Conservation (phyloP, 2,113 vertebrate species). For the Capra hircus region DNA sequence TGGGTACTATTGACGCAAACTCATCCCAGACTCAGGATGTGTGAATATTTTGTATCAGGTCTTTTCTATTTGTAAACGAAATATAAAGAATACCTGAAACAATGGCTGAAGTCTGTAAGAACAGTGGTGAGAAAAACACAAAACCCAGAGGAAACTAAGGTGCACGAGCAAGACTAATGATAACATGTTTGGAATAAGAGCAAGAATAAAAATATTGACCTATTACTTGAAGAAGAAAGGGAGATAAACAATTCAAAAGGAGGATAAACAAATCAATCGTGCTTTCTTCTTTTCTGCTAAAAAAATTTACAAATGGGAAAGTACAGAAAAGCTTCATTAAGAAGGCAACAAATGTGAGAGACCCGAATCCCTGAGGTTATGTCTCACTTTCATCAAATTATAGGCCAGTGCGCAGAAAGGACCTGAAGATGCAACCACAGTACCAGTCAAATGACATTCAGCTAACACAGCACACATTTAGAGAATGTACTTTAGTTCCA, state of each 20-base stretch:
- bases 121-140: slow-evolving; percentile 36
- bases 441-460: not conserved
- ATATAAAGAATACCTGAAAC: slow-evolving; percentile 24
- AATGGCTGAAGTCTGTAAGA: slow-evolving; percentile 53
- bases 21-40: not conserved
- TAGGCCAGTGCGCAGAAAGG: not conserved
- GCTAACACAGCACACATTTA: not conserved
- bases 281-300: not conserved
- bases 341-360: not conserved
- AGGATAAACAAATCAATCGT: not conserved
- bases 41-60: not conserved
- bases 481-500: not conserved
- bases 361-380: not conserved
- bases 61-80: not conserved
- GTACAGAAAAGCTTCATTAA: not conserved
- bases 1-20: not conserved
- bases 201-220: not conserved
- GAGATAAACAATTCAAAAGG: not conserved
- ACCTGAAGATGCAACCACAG: not conserved
- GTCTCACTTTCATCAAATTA: not conserved
- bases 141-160: not conserved
- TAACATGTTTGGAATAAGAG: not conserved
- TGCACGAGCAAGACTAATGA: not conserved
- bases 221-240: not conserved
- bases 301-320: not conserved